A percentile compares a stretch with the other conserved stretches of the same genome.
Evolutionary conservation across 1,140 invertebrate species (phyloP).

Genomic region (Bombus waltoni): DNA sequence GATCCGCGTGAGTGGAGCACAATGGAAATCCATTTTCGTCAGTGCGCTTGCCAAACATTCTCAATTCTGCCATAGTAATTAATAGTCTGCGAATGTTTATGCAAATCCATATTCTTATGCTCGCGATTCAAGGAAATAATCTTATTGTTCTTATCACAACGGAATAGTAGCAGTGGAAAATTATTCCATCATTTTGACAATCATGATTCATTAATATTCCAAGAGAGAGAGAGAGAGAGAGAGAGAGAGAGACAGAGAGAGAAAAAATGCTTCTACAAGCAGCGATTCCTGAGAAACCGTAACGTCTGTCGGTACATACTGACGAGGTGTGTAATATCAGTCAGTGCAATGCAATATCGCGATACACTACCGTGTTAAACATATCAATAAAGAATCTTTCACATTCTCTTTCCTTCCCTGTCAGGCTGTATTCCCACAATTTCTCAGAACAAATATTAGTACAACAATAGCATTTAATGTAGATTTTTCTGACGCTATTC

Average conservation of each 20-base stretch:
- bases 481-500: no score
- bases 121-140: no score
- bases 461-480: not conserved
- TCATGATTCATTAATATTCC: constrained; percentile 5
- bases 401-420: not conserved
- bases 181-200: no score
- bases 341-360: constrained; percentile 1
- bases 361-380: not conserved
- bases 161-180: no score
- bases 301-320: not conserved
- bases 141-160: no score
- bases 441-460: not conserved
- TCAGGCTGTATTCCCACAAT: no score
- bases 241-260: no score
- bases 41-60: constrained; percentile 6
- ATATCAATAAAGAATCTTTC: constrained; percentile 6
- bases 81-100: not conserved
- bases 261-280: no score
- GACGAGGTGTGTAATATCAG: constrained; percentile 17
- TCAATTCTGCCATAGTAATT: no score
- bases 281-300: not conserved
- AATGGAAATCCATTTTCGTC: constrained; percentile 51
- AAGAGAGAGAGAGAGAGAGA: not conserved
- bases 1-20: constrained; percentile 51
- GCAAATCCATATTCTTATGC: not conserved